Percentiles rank a stretch among this genome's conserved stretches.
Evolutionary conservation across 2,888 invertebrate species (phyloP).

Genomic region (Xestoiulus laeticollis): DNA sequence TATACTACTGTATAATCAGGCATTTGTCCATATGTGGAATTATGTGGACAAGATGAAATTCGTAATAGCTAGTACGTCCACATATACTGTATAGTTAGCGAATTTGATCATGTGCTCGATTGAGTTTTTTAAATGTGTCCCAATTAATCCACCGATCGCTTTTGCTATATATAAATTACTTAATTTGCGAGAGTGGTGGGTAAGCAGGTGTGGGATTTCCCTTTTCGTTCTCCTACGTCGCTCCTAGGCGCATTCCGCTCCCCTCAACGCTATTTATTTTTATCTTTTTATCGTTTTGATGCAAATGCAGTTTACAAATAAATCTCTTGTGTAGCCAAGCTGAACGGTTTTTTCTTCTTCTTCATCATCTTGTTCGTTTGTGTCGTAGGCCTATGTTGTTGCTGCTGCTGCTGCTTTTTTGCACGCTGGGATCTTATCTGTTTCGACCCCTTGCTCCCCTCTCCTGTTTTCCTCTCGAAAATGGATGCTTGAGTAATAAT

Average conservation of each 20-base stretch:
- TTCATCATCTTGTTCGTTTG: background rate
- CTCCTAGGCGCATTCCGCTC: constrained; percentile 3
- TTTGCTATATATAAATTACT: constrained; percentile 7
- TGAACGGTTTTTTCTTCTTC: background rate
- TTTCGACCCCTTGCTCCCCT: constrained; percentile 18
- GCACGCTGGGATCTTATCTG: background rate
- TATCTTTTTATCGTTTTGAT: constrained; percentile 41
- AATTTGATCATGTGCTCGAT: too few species aligned
- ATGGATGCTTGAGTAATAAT: constrained; percentile 35
- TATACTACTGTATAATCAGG: too few species aligned
- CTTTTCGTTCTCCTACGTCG: background rate
- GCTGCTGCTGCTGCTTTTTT: background rate
- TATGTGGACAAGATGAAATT: too few species aligned
- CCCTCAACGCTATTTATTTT: constrained; percentile 11
- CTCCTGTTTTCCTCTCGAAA: background rate
- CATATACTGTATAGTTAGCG: too few species aligned
- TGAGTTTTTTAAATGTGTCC: too few species aligned
- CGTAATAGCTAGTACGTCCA: too few species aligned
- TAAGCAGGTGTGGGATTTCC: constrained; percentile 7
- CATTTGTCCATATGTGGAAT: too few species aligned
- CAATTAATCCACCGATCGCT: background rate
- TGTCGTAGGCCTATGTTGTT: background rate
- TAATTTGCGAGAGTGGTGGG: background rate
- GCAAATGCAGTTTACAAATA: constrained; percentile 38
- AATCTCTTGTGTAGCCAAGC: constrained; percentile 39